These are phyloP conservation scores for Ailurus styani DNA, from an alignment of 2,113 vertebrate genomes.

Conservation along the genomic window DNA sequence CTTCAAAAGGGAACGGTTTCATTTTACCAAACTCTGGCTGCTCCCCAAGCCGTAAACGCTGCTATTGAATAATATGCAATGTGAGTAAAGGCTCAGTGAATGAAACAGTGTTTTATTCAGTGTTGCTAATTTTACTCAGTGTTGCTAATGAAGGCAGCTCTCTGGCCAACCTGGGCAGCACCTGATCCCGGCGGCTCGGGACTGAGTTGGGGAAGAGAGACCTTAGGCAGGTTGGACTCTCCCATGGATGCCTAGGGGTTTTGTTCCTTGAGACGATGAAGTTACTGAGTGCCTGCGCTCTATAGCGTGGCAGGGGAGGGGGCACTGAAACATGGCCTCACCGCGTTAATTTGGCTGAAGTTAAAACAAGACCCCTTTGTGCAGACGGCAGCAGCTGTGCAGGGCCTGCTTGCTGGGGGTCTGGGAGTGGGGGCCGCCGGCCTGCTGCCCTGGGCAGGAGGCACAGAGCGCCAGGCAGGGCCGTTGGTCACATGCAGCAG, in stretches of 20 bases:
- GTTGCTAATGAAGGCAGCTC: not conserved
- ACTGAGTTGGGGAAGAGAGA: not conserved
- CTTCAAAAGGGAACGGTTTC: not conserved
- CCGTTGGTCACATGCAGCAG: not conserved
- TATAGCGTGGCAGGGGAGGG: not conserved
- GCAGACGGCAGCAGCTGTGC: not conserved
- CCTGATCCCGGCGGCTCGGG: not conserved
- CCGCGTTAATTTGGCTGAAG: not conserved
- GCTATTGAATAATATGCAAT: not conserved
- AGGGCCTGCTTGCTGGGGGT: accelerated
- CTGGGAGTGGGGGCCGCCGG: not conserved
- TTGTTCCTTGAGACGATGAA: not conserved
- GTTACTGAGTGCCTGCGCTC: not conserved
- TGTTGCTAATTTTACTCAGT: too few species aligned
- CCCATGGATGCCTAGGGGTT: not conserved
- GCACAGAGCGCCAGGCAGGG: not conserved
- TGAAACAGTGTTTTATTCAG: not conserved
- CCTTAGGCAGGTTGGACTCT: not conserved
- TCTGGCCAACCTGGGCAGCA: not conserved
- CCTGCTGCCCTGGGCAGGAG: not conserved
- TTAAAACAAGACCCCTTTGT: accelerated
- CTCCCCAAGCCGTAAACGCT: not conserved
- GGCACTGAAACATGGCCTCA: accelerated
- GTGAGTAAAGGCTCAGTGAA: not conserved
- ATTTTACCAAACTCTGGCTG: not conserved